Evolutionary conservation across 2,888 invertebrate species (phyloP).

Genomic region (Odiellus spinosus): DNA sequence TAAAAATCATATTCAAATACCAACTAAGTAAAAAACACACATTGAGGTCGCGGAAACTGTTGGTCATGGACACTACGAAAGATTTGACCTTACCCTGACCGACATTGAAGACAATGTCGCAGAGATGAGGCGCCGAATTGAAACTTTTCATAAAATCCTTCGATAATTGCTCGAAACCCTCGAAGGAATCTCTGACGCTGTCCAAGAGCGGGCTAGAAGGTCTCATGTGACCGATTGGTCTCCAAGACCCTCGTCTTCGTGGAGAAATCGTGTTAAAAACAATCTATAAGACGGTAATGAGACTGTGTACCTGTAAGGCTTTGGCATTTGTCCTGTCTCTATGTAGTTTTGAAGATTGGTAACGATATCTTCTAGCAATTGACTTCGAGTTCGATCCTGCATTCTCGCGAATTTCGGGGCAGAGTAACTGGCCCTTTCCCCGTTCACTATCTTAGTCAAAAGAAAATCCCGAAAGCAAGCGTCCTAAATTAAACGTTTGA

Average conservation of each 20-base stretch:
- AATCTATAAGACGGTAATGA: too few species aligned
- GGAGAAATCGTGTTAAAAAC: not conserved
- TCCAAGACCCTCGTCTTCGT: slow-evolving; percentile 59
- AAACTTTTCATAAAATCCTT: slow-evolving; percentile 82
- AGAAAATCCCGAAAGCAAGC: slow-evolving; percentile 91
- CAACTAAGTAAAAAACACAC: too few species aligned
- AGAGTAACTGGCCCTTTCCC: slow-evolving; percentile 80
- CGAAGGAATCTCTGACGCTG: slow-evolving; percentile 81
- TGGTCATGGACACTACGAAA: too few species aligned
- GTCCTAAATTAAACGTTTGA: slow-evolving; percentile 39
- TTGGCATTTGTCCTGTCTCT: slow-evolving; percentile 87
- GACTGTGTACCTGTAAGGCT: slow-evolving; percentile 78
- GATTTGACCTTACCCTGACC: slow-evolving; percentile 47
- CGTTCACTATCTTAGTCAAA: slow-evolving; percentile 81
- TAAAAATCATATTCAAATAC: too few species aligned
- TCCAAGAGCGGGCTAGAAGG: slow-evolving; percentile 81
- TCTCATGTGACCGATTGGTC: slow-evolving; percentile 85
- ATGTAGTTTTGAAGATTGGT: slow-evolving; percentile 85
- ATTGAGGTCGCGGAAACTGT: too few species aligned
- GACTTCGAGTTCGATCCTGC: slow-evolving; percentile 70
- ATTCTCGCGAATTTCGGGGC: slow-evolving; percentile 88
- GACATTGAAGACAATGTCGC: slow-evolving; percentile 78
- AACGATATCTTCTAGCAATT: slow-evolving; percentile 86
- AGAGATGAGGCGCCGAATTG: slow-evolving; percentile 64
- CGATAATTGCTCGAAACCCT: slow-evolving; percentile 81